Evolutionary conservation across 2,113 vertebrate genomes (phyloP).

Genomic region (Chamaetylas fuelleborni): DNA sequence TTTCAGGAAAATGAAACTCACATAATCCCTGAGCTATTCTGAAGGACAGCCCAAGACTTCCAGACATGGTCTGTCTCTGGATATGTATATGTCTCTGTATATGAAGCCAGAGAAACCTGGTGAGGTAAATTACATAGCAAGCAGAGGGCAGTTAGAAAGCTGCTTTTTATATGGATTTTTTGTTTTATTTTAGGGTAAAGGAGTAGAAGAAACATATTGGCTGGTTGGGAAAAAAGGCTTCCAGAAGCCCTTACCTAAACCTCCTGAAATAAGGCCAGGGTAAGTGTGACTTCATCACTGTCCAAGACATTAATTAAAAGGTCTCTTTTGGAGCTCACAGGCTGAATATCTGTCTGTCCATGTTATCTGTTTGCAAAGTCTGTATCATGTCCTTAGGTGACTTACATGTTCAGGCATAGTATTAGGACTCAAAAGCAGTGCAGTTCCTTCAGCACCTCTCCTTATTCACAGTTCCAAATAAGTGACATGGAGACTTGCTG

Average conservation of each 20-base stretch:
- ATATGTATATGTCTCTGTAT: background rate
- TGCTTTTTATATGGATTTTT: background rate
- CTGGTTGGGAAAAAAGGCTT: slow-evolving; percentile 85
- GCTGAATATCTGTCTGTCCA: background rate
- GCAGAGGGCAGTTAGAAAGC: background rate
- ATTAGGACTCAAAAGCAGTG: background rate
- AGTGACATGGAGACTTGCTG: background rate
- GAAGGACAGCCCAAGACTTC: background rate
- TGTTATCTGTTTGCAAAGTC: background rate
- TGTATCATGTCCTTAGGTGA: background rate
- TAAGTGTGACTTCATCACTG: slow-evolving; percentile 65
- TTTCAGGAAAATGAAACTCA: background rate
- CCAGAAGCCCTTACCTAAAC: slow-evolving; percentile 83
- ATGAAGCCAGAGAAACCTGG: background rate
- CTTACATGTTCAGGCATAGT: background rate
- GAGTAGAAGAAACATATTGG: slow-evolving; percentile 91
- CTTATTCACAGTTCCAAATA: background rate
- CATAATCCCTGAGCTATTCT: background rate
- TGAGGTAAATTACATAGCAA: fast-evolving
- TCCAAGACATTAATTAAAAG: background rate
- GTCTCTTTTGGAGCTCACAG: background rate
- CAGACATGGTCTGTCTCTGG: background rate
- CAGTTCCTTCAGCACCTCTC: fast-evolving
- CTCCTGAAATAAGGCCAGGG: slow-evolving; percentile 86
- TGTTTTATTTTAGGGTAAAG: slow-evolving; percentile 82